phyloP scores from a whole-genome alignment of 2,797 vertebrate species.

The Adrianichthys oophorus region DNA sequence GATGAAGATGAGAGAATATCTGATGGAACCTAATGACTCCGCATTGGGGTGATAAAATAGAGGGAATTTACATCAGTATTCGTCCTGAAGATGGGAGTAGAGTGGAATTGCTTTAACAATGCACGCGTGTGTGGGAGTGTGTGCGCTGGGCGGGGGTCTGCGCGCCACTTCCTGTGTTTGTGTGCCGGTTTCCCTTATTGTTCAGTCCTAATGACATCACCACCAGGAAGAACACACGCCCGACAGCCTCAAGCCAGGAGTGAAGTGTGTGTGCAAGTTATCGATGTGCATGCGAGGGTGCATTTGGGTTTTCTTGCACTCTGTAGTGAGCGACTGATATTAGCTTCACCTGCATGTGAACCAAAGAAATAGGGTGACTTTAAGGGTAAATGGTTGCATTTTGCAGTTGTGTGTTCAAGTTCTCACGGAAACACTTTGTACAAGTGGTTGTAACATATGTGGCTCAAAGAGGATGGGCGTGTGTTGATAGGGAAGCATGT shows the following conservation, averaged over 20 bases:
- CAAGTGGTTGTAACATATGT: conserved; percentile 21
- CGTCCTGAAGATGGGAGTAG: conserved; percentile 11
- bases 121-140: conserved; percentile 16
- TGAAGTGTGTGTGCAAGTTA: conserved; percentile 29
- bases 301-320: conserved; percentile 17
- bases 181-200: conserved; percentile 77
- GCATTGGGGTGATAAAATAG: conserved; percentile 1
- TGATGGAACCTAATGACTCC: conserved; percentile 6
- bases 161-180: conserved; percentile 83
- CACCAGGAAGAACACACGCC: conserved; percentile 72
- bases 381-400: conserved; percentile 6
- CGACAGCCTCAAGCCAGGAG: conserved; percentile 28
- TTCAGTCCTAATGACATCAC: conserved; percentile 75
- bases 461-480: conserved; percentile 15
- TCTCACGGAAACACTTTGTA: conserved; percentile 50
- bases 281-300: conserved; percentile 19
- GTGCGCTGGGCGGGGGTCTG: conserved; percentile 65
- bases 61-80: conserved; percentile 5
- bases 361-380: conserved; percentile 3
- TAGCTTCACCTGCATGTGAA: not conserved
- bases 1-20: not conserved
- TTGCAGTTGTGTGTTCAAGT: too few relatives aligned
- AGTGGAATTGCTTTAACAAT: conserved; percentile 20
- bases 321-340: conserved; percentile 17
- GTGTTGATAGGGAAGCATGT: conserved; percentile 15